phyloP scores from a whole-genome alignment of 2,888 invertebrate genomes.

The Slavum lentiscoides region DNA sequence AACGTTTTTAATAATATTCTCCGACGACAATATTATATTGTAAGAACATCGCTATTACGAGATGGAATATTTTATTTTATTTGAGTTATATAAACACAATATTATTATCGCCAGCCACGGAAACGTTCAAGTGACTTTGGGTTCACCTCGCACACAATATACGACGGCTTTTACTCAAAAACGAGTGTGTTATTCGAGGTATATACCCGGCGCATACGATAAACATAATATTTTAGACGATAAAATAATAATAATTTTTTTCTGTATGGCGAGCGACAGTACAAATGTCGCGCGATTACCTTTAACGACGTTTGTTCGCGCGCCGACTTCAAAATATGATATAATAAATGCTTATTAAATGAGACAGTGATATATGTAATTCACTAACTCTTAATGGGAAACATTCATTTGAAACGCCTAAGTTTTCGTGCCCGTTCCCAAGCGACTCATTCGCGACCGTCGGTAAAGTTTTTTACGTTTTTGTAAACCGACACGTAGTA shows the following conservation, averaged over 20 bases:
- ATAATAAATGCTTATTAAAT: constrained; percentile 41
- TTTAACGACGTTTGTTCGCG: constrained; percentile 19
- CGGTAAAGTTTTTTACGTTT: background rate
- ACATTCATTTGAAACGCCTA: constrained; percentile 24
- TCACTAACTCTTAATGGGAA: constrained; percentile 26
- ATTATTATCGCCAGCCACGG: too few relatives aligned
- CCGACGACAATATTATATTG: too few relatives aligned
- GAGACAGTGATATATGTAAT: constrained; percentile 42
- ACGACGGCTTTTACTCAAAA: too few relatives aligned
- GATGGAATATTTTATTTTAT: too few relatives aligned
- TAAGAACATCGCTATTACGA: too few relatives aligned
- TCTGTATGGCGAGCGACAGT: background rate
- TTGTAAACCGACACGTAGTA: background rate
- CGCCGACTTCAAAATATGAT: constrained; percentile 10
- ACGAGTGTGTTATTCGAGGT: too few relatives aligned
- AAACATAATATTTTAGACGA: too few relatives aligned
- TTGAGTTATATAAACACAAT: too few relatives aligned
- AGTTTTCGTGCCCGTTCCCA: constrained; percentile 2
- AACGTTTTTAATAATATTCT: too few relatives aligned
- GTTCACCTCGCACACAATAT: too few relatives aligned
- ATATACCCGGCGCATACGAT: too few relatives aligned
- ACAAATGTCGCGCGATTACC: constrained; percentile 20
- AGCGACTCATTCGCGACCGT: background rate
- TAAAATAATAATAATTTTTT: background rate
- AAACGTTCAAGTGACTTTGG: too few relatives aligned